phyloP scores from a whole-genome alignment of 2,113 vertebrate species.

The Gymnogyps californianus region DNA sequence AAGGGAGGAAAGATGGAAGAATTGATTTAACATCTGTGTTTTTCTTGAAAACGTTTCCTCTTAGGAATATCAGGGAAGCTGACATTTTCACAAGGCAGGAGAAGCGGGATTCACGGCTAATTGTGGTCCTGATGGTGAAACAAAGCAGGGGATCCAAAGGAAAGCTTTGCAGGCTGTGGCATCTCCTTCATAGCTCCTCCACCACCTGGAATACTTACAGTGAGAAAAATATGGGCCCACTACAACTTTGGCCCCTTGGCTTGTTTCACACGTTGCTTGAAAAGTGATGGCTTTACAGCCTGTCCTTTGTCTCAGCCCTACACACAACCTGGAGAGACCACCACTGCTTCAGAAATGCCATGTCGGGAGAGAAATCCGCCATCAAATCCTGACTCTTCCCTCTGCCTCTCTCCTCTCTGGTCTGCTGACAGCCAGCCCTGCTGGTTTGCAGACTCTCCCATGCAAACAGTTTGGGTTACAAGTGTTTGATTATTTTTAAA shows the following conservation, averaged over 20 bases:
- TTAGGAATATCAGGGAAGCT: not conserved
- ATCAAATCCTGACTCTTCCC: not conserved
- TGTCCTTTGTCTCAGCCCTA: not conserved
- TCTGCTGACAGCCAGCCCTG: not conserved
- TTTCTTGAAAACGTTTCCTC: not conserved
- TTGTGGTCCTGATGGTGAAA: not conserved
- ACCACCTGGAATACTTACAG: not conserved
- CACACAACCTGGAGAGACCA: not conserved
- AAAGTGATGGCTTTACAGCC: not conserved
- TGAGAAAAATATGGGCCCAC: fast-evolving
- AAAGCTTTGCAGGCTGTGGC: not conserved
- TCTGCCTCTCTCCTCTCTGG: not conserved
- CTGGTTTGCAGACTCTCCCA: not conserved
- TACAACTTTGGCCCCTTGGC: not conserved
- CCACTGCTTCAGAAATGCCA: not conserved
- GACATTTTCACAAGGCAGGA: conserved; percentile 40
- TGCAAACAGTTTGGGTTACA: not conserved
- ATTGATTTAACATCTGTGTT: conserved; percentile 48
- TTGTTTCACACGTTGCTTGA: not conserved
- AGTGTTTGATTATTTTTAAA: not conserved
- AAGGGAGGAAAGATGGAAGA: not conserved
- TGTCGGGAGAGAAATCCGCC: fast-evolving
- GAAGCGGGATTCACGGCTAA: not conserved
- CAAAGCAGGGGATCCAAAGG: not conserved
- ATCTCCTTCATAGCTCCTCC: not conserved